These are phyloP conservation scores for Fundulus diaphanus DNA, from an alignment of 2,797 vertebrate species.

Conservation along the genomic window DNA sequence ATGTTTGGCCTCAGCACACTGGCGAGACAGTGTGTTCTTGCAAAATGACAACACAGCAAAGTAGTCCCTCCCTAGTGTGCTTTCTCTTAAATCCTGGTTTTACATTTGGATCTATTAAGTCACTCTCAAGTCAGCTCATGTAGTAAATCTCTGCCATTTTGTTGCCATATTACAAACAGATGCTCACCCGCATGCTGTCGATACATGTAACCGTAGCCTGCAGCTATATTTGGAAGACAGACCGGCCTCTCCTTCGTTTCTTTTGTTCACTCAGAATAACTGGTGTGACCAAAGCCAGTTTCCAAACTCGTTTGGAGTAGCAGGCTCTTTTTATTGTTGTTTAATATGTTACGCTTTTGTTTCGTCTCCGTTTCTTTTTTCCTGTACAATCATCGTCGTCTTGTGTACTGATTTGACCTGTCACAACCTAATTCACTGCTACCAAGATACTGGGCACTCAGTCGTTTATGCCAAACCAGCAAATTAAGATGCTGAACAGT, in stretches of 20 bases:
- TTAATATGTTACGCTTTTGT: slow-evolving; percentile 1
- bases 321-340: slow-evolving; percentile 24
- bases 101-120: slow-evolving; percentile 65
- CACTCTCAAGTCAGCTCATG: slow-evolving; percentile 43
- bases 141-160: slow-evolving; percentile 63
- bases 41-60: slow-evolving; percentile 42
- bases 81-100: slow-evolving; percentile 51
- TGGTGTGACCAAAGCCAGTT: slow-evolving; percentile 40
- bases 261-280: slow-evolving; percentile 48
- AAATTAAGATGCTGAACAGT: not conserved
- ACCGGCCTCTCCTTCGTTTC: slow-evolving; percentile 27
- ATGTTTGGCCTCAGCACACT: slow-evolving; percentile 15
- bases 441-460: not conserved
- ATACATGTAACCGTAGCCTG: slow-evolving; percentile 43
- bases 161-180: slow-evolving; percentile 68
- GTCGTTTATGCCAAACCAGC: not conserved
- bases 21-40: slow-evolving; percentile 11
- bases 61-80: slow-evolving; percentile 12
- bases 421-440: not conserved
- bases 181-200: slow-evolving; percentile 24
- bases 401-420: not conserved
- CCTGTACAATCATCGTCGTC: not conserved
- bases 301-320: slow-evolving; percentile 32
- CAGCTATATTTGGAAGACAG: slow-evolving; percentile 52
- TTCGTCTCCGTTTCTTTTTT: not conserved